phyloP scores from a whole-genome alignment of 2,797 vertebrate species.

The Rhinichthys osculus region DNA sequence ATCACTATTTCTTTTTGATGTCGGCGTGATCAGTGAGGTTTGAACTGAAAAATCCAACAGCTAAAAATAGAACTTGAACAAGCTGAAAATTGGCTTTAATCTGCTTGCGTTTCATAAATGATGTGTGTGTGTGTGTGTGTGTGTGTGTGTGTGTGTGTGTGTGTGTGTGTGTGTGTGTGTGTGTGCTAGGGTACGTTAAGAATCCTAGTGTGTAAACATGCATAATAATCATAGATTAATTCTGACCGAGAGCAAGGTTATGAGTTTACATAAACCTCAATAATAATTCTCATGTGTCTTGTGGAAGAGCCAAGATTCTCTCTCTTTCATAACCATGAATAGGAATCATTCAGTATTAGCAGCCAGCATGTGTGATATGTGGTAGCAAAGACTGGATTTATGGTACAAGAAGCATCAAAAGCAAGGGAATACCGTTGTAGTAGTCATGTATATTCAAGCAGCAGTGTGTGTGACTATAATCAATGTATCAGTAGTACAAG shows the following conservation, averaged over 20 bases:
- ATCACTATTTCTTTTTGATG: conserved; percentile 70
- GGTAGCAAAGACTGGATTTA: conserved; percentile 26
- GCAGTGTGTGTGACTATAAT: neutral
- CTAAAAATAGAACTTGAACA: conserved; percentile 75
- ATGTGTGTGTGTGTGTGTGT: conserved; percentile 27
- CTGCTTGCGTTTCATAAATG: conserved; percentile 71
- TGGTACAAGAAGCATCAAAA: conserved; percentile 19
- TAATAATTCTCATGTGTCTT: conserved; percentile 43
- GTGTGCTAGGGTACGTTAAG: conserved; percentile 40
- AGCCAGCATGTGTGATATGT: conserved; percentile 11
- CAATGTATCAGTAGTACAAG: neutral
- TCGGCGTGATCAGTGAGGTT: conserved; percentile 66
- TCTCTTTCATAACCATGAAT: conserved; percentile 40
- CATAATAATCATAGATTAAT: conserved; percentile 71
- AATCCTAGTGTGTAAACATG: conserved; percentile 75
- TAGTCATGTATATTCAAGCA: neutral
- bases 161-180: conserved; percentile 14
- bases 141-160: conserved; percentile 22
- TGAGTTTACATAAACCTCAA: conserved; percentile 67
- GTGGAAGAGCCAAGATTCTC: conserved; percentile 42
- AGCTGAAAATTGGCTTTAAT: conserved; percentile 81
- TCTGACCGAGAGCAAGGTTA: conserved; percentile 69
- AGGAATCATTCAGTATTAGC: conserved; percentile 35
- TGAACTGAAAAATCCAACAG: conserved; percentile 67
- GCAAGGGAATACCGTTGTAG: neutral